Evolutionary conservation across 2,113 vertebrate genomes (phyloP), one percentile per base, ranked within the genome.

Genomic region (Uria aalge): DNA sequence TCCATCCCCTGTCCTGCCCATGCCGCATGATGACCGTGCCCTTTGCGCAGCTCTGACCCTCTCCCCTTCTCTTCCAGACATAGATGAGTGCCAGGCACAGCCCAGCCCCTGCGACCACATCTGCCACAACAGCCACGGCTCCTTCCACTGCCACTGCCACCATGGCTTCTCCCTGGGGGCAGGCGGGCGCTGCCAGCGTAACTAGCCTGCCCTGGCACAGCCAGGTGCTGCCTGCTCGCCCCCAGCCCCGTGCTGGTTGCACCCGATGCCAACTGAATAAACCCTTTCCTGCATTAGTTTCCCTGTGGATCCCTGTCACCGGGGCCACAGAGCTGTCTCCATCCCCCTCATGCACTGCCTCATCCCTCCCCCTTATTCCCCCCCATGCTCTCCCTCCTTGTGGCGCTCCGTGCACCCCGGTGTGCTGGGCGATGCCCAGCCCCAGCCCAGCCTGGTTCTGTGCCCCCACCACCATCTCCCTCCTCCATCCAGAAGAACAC

Each of bases 141-240:
- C 97, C 66, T 97, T 96, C 57, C 93, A 94, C 66, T 97, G 96
- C 76, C 96, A 93, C 75, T 95, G 96, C 86, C 71, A 6, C 64
- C 68, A 34, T 0, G 95, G 84, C 74, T 97, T 96, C 85, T 91
- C 84, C 52, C 85, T 95, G 63, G 72, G 5, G 0, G 5, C 6
- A 1, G 90, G 83, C 0, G 59, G 75, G 9, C 36, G 2, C 64
- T 95, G 94, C 62, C 1, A 0, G 56, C 68, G 0, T 36, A 85
- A 36, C 45, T 94, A 82, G 79, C n/a, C 50, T 55, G 29, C 32
- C 75, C 48, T 11, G 1, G 53, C 41, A 50, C 13, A 12, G 38
- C 60, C 9, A 6, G 6, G 5, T 57, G 9, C 40, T 55, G 67
- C 30, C 71, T 74, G 38, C 57, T 90, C 0, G 0, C 26, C n/a